Evolutionary conservation across 2,113 vertebrate genomes (phyloP), one percentile per base, ranked within the genome.

Genomic region (Aptenodytes patagonicus): DNA sequence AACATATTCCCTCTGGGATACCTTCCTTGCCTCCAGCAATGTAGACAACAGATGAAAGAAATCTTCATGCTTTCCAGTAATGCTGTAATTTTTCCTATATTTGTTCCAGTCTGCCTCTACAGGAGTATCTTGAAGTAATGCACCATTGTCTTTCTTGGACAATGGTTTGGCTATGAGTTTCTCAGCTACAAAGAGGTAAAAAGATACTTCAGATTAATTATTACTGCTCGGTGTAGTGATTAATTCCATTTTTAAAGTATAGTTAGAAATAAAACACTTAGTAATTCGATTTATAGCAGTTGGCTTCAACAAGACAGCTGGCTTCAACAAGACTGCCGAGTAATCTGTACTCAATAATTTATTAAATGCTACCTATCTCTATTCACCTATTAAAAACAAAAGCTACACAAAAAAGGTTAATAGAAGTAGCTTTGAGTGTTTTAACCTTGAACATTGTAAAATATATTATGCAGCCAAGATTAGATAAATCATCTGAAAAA

Each of bases 271-370:
- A 88, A 62, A 94, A 57, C 44, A 79, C 16, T 65, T 51, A 61
- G 19, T 47, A 93, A 90, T 72, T 85, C 0, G 0, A 86, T 92
- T 90, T 93, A 92, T 31, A 79, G 55, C 38, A 54, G 55, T 19
- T 92, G 52, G 42, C 51, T 93, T 89, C 90, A 89, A 77, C n/a
- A 92, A 85, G 66, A 77, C 40, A 66, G 44, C 44, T 62, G 70
- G 52, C 20, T 93, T 94, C 82, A 84, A 51, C 32, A 76, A 40
- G 60, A 81, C 7, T 83, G 57, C 34, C 62, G 51, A 93, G 77
- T 72, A 93, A 94, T 73, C 78, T 47, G 51, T 70, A 85, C 60
- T 80, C 88, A 93, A 51, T 83, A 87, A 77, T 91, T 84, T 83
- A 89, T 87, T 89, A 77, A 92, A 95, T 69, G 24, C n/a, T 87